Base-by-base conservation (phyloP, 2,888 invertebrate genomes). In the Steinernema scapterisci region DNA sequence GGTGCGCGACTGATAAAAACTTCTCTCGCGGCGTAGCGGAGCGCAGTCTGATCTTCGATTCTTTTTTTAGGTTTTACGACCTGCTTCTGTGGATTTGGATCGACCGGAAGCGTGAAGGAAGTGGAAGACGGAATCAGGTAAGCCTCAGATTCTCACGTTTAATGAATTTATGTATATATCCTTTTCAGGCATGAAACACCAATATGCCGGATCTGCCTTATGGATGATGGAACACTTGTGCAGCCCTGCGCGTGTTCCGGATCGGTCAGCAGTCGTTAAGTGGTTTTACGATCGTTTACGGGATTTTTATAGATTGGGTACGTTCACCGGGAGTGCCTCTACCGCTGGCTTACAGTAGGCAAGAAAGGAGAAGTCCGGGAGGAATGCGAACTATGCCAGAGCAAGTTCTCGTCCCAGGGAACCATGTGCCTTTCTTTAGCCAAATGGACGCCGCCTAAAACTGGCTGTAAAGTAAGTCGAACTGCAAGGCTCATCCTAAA, bases 381-480 rank as follows among this genome's bases (percentile, higher is more conserved):
- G 38, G 63, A 63, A 27, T 63, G 63, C 63, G 63, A 63, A 27
- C 38, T 63, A 31, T 63, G 63, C 63, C 23, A 63, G 38, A 63
- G 7, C 16, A 63, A 63, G 63, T 63, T 63, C n/a, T 21, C 63
- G 7, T 23, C 25, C 31, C 27, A 63, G 38, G 63, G 63, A 31
- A 31, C 19, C 11, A 63, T 63, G 31, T 63, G 63, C 27, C 27
- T 63, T 27, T 6, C 63, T 1, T 13, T 63, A 13, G 31, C 31
- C 16, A 27, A 38, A 7, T 63, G 63, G 63, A 16, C 63, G 6
- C 63, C 63, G 27, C 63, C 63, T 9, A 9, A 38, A 19, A 63
- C 27, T 23, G 27, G 25, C 63, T 63, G 63, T 19, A 31, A 63
- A 25, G 63, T 31, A 31, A 25, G 63, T 63, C 19, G 6, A 48